Evolutionary conservation across 1,140 invertebrate species (phyloP), one percentile per base, ranked within the genome.

Genomic region (Saccostrea glomerata): DNA sequence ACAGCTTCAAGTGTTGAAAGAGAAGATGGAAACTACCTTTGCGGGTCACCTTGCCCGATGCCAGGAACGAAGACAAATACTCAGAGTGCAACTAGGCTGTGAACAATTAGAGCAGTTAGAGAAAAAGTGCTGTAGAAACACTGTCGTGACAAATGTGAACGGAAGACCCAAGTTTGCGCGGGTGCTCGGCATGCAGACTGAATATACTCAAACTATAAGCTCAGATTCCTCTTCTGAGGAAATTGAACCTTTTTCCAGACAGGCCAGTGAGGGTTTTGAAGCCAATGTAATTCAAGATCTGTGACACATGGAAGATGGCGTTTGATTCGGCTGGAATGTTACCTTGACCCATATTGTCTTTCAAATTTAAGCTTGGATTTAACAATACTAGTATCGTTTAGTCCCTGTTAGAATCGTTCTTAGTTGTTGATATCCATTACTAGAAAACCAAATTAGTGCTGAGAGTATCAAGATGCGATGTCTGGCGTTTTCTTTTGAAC

Each of bases 21-120:
- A 84, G 25, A 84, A 84, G 54, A 84, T 84, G 82, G 20, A 25
- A 12, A 25, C n/a, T 9, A 54, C 17, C 12, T 84, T 84, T 56
- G 12, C n/a, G n/a, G 13, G 23, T 84, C 82, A 84, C 20, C n/a
- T 84, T 17, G 17, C 20, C 13, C 40, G 82, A 12, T 84, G 82
- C 47, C 40, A 54, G 15, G 5, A 6, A n/a, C n/a, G n/a, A 3
- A 20, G 82, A 17, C 17, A 84, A 13, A 56, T 40, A 77, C 25
- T 77, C 6, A 7, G 30, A 40, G 25, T 36, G 11, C 25, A 36
- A 11, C 25, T 13, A 0, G 30, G 70, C 11, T 77, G 30, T 15
- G 70, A 77, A 77, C 23, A 30, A 12, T 77, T 77, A 36, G 23
- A 12, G 30, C 0, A 6, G 5, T 63, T 63, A 63, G n/a, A 63